Base-by-base conservation (phyloP, 37 sponge, comb jelly and placozoan genomes). In the Oopsacas minuta region DNA sequence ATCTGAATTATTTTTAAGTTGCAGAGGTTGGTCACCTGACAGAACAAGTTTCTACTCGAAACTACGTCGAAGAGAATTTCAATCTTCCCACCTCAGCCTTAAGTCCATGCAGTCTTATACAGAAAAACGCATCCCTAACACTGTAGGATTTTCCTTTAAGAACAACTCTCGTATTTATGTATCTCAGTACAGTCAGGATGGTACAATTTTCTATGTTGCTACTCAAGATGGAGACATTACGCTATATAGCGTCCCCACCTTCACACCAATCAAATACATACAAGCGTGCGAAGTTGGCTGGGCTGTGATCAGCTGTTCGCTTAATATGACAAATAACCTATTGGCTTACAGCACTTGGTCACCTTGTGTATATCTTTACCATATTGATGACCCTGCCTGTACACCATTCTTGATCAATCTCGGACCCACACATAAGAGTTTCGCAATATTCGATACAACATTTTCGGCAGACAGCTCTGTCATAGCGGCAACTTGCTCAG, bases 311-410 rank as follows among this genome's bases (percentile, higher is more conserved):
- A 88, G 89, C 34, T 83, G 85, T 0, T 84, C 81, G 37, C 82
- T 91, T 42, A 94, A 92, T 90, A 88, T 37, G 35, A 37, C 36
- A 0, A 28, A 39, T 17, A 83, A 38, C 35, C 53, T 89, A 36
- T 85, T 94, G 22, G 53, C 75, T 20, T 94, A 94, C 84, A 88
- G 89, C 51, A 94, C 91, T 12, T 94, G 94, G 94, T 90, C 88
- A 32, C 87, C 87, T 10, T 10, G 32, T n/a, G 32, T 61, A 3
- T 61, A 82, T 22, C 42, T 82, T 28, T 39, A 82, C 42, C 83
- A 23, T 7, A 30, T 17, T 25, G 42, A 82, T 5, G 83, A 12
- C 8, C 42, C 42, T 5, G 7, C 38, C 42, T 23, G 28, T 17
- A 39, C 42, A 5, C 42, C 39, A 39, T 81, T 81, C 17, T 34